These are phyloP conservation scores for Nasonia vitripennis DNA, from an alignment of 1,140 invertebrate genomes.

Conservation along the genomic window DNA sequence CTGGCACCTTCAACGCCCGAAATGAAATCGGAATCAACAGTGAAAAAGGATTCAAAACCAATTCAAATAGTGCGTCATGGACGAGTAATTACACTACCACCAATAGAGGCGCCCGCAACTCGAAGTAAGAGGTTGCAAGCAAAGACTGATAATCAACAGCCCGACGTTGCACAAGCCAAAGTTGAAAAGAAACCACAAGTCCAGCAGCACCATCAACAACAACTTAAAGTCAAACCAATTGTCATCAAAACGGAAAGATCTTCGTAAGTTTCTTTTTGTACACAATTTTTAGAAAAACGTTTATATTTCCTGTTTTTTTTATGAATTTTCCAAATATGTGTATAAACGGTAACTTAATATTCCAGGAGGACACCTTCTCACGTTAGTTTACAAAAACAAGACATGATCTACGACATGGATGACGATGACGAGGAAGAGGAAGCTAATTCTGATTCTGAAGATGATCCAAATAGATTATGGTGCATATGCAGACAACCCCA, in stretches of 20 bases:
- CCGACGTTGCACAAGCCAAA: slow-evolving; percentile 48
- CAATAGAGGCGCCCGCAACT: slow-evolving; percentile 86
- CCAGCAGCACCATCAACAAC: slow-evolving; percentile 3
- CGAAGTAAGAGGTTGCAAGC: slow-evolving; percentile 74
- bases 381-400: slow-evolving; percentile 46
- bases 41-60: slow-evolving; percentile 69
- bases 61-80: slow-evolving; percentile 84
- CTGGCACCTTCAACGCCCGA: not conserved
- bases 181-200: slow-evolving; percentile 34
- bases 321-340: not conserved
- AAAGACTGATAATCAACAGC: slow-evolving; percentile 59
- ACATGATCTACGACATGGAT: slow-evolving; percentile 50
- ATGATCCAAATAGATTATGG: slow-evolving; percentile 96
- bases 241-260: slow-evolving; percentile 50
- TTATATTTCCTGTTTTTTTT: not conserved
- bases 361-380: slow-evolving; percentile 34
- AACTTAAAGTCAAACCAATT: slow-evolving; percentile 41
- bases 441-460: slow-evolving; percentile 84
- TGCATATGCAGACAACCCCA: slow-evolving; percentile 97
- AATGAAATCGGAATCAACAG: slow-evolving; percentile 8
- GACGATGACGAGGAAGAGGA: slow-evolving; percentile 73
- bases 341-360: not conserved
- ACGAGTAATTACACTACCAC: slow-evolving; percentile 83
- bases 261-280: slow-evolving; percentile 34
- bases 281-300: not conserved